A percentile compares a stretch with the other conserved stretches of the same genome.
These are phyloP conservation scores for Julus scanicus DNA, from an alignment of 2,888 invertebrate genomes.

Conservation along the genomic window DNA sequence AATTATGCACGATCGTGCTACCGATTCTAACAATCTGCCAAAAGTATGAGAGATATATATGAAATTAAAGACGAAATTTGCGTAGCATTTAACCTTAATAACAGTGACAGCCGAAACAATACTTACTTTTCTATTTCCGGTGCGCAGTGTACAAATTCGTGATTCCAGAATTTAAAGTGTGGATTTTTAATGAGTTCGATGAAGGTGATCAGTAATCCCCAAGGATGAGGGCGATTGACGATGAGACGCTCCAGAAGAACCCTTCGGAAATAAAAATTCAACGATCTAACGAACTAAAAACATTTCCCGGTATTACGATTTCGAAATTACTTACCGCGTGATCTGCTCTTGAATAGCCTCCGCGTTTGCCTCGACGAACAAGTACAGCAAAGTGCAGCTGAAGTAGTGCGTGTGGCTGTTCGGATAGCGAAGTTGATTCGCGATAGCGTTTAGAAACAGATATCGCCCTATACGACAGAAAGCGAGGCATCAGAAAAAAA, in stretches of 20 bases:
- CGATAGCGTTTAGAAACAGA: slow-evolving; percentile 97
- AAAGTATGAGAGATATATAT: too few species aligned
- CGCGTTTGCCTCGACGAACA: slow-evolving; percentile 97
- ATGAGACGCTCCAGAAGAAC: slow-evolving; percentile 96
- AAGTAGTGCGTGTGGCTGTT: slow-evolving; percentile 99
- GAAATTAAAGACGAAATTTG: too few species aligned
- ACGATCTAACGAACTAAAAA: too few species aligned
- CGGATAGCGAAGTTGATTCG: slow-evolving; percentile 98
- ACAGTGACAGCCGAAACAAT: slow-evolving; percentile 48
- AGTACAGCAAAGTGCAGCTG: slow-evolving; percentile 94
- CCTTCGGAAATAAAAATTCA: slow-evolving; percentile 67
- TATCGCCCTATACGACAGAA: slow-evolving; percentile 74
- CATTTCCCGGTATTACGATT: too few species aligned
- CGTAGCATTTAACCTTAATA: slow-evolving; percentile 64
- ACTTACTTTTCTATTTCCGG: slow-evolving; percentile 99
- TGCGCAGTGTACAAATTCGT: slow-evolving; percentile 99
- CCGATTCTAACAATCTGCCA: slow-evolving; percentile 92
- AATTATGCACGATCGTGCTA: slow-evolving; percentile 94
- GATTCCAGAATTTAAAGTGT: slow-evolving; percentile 98
- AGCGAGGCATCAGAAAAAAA: neutral
- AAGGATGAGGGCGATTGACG: slow-evolving; percentile 98
- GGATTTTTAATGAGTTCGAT: slow-evolving; percentile 99
- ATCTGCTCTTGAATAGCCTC: slow-evolving; percentile 99
- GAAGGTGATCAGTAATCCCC: slow-evolving; percentile 98
- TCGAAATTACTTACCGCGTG: slow-evolving; percentile 73